Evolutionary conservation across 2,113 vertebrate species (phyloP), one percentile per base, ranked within the genome.

Genomic region (Plecturocebus donacophilus): DNA sequence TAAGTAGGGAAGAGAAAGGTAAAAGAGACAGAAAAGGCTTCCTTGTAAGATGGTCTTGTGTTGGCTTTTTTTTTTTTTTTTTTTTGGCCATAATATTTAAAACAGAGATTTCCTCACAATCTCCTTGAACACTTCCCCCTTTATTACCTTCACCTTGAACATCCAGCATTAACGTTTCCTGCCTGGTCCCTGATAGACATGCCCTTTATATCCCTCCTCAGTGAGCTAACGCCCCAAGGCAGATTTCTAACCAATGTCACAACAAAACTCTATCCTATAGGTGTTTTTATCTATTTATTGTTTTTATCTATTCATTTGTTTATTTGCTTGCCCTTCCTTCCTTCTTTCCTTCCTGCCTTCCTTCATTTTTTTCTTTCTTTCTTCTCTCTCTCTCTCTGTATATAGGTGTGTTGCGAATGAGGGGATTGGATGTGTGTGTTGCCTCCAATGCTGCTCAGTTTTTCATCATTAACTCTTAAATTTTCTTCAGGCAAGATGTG

Each of bases 401-500:
- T 38, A 2, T 71, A 19, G 38, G 8, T 76, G 6, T 68, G 20
- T 77, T 12, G 25, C 11, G 61, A 27, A 12, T 64, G 11, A 27
- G 2, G 27, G 27, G 12, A 11, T 64, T 64, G 61, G 27, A 64
- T 38, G 4, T 82, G 21, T 35, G 2, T 56, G 12, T 66, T 87
- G 23, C 14, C 77, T 88, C 40, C 56, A 83, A 90, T 40, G 4
- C 23, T 35, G 68, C 21, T 75, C 8, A 35, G 4, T 35, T 91
- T 92, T 61, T 87, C 21, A 76, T 56, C n/a, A 1, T 80, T 70
- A 61, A 27, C 10, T 47, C 73, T 68, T 54, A n/a, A 87, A 68
- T 42, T 70, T 92, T 90, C 16, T 92, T 14, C 27, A 56, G 73
- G 52, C n/a, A 79, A 88, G 20, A 38, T 91, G 21, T 54, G 52